A percentile compares a stretch with the other conserved stretches of the same genome.
Evolutionary conservation across 2,888 invertebrate species (phyloP).

Genomic region (Noctua comes): DNA sequence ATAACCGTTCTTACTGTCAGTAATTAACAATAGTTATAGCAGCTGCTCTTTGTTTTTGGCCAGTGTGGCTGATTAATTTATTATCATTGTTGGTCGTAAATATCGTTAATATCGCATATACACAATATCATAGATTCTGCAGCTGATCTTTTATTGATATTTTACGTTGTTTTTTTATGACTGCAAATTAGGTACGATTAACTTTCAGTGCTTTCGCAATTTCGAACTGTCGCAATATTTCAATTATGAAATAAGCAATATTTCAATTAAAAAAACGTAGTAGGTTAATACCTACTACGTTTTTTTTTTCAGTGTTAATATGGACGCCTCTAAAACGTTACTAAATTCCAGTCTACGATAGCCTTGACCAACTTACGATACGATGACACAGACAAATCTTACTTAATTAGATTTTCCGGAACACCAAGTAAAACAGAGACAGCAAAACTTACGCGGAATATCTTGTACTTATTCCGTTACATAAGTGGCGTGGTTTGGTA

Average conservation of each 20-base stretch:
- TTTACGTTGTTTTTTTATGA: not conserved
- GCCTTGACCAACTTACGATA: conserved; percentile 7
- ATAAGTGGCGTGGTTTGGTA: conserved; percentile 48
- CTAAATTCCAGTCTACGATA: conserved; percentile 3
- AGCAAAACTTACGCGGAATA: conserved; percentile 11
- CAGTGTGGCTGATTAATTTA: not conserved
- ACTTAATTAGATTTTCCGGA: conserved; percentile 33
- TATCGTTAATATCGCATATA: not conserved
- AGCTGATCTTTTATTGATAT: not conserved
- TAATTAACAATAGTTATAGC: conserved; percentile 15
- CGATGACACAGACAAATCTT: conserved; percentile 5
- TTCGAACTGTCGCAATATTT: not conserved
- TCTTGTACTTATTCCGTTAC: conserved; percentile 44
- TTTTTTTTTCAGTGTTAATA: not conserved
- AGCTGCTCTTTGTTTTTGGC: conserved; percentile 10
- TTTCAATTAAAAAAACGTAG: too few relatives aligned
- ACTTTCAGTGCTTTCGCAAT: too few relatives aligned
- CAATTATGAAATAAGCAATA: too few relatives aligned
- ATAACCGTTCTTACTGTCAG: conserved; percentile 1
- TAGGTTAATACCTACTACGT: too few relatives aligned
- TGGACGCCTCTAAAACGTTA: not conserved
- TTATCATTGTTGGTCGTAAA: not conserved
- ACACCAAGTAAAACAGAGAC: conserved; percentile 20
- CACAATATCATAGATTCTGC: not conserved
- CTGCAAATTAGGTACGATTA: not conserved